Conservation (phyloP, 2,113 vertebrate species). For the Candoia aspera region DNA sequence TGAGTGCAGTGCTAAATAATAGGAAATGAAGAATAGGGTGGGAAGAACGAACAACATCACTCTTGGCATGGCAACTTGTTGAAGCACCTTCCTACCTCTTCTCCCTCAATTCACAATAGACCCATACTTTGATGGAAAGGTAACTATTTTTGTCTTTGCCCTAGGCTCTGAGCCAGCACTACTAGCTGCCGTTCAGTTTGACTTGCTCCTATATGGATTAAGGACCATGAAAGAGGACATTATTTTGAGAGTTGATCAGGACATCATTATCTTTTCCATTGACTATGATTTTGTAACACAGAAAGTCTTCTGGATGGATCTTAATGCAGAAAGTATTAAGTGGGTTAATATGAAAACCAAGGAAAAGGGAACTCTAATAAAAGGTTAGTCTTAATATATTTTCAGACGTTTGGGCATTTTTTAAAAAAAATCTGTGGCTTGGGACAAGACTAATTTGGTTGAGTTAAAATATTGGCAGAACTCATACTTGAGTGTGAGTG, state of each 20-base stretch:
- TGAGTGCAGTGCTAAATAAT: background rate
- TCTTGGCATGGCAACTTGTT: background rate
- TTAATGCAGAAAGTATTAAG: constrained; percentile 83
- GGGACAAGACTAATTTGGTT: background rate
- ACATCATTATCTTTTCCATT: constrained; percentile 78
- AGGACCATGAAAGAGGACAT: constrained; percentile 75
- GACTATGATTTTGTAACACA: constrained; percentile 83
- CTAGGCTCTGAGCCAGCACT: constrained; percentile 80
- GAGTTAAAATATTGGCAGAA: background rate
- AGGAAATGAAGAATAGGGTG: background rate
- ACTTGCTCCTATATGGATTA: constrained; percentile 80
- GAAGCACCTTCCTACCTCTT: background rate
- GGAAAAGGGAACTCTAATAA: constrained; percentile 80
- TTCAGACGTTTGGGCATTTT: background rate
- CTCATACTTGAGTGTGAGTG: background rate
- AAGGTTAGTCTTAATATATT: constrained; percentile 74
- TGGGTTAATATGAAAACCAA: constrained; percentile 77
- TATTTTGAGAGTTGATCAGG: constrained; percentile 71
- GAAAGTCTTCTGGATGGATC: constrained; percentile 88
- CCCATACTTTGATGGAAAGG: background rate
- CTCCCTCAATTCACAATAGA: background rate
- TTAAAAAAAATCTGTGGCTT: background rate
- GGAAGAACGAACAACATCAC: too few species aligned
- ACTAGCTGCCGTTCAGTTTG: constrained; percentile 82
- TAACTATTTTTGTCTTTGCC: background rate